Base-by-base conservation (phyloP, 64 coral and sea anemone genomes). In the Montipora sp. region DNA sequence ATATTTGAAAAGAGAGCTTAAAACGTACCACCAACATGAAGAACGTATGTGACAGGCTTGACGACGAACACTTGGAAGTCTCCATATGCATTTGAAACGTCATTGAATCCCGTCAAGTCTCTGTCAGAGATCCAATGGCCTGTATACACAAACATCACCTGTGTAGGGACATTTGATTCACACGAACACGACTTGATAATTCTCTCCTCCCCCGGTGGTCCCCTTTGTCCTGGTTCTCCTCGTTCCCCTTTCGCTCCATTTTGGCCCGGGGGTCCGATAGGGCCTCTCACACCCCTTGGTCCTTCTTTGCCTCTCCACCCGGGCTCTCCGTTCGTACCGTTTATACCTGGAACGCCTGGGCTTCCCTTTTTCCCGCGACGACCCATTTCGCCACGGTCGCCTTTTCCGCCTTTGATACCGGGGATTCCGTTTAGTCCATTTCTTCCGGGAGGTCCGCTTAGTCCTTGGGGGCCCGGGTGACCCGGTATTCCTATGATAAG, bases 221-320 rank as follows among this genome's bases (percentile, higher is more conserved):
- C 95, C 76, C 77, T 83, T 91, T 75, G 9, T 36, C 95, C 95
- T 1, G 92, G 82, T 24, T 16, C 45, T 11, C 92, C 95, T 2
- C 83, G 83, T 57, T 93, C 43, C 44, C 92, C 95, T 11, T 80
- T 70, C 1, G 46, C 73, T 45, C 95, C 95, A 2, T 77, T 15
- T 5, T 63, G 47, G 10, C 95, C 92, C 3, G 83, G 58, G 51
- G 72, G 84, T 9, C 95, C 95, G 45, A 23, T 83, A 4, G 92
- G 83, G 3, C 95, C 95, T 79, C 92, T 88, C 5, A 93, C 82
- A 5, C 95, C 95, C 72, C 95, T 88, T 11, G 92, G 95, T 18
- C 95, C 95, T 51, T 90, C 75, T 46, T 98, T 98, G 2, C 95
- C 95, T 63, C 95, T 90, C 92, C 92, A 98, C 18, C 95, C 95